Evolutionary conservation across 2,888 invertebrate species (phyloP).

Genomic region (Tiliacea citrago): DNA sequence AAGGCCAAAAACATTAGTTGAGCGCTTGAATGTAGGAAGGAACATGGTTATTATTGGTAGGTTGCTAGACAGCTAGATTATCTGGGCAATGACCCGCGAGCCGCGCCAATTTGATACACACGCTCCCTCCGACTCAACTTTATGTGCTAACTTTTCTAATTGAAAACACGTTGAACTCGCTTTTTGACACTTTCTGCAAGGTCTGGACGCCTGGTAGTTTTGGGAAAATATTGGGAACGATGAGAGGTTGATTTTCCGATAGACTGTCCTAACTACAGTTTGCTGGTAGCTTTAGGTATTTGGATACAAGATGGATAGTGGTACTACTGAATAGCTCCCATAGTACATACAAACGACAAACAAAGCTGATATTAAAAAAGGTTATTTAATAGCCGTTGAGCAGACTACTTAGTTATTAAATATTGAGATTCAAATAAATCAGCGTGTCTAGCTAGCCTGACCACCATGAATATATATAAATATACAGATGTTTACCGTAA

Average conservation of each 20-base stretch:
- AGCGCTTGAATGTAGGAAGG: conserved; percentile 50
- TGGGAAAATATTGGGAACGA: neutral
- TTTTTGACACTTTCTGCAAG: conserved; percentile 20
- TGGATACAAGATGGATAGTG: neutral
- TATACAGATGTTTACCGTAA: too few species aligned
- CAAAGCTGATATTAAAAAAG: neutral
- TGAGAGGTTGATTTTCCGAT: neutral
- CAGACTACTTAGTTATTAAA: neutral
- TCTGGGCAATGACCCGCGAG: conserved; percentile 64
- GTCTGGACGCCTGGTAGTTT: conserved; percentile 2
- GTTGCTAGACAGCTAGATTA: conserved; percentile 64
- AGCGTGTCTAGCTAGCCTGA: neutral
- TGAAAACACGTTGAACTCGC: conserved; percentile 52
- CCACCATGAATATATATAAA: neutral
- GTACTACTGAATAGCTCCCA: neutral
- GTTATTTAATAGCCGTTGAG: neutral
- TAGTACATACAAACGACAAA: neutral
- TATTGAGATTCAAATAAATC: neutral
- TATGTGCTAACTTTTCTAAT: conserved; percentile 58
- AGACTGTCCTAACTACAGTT: neutral
- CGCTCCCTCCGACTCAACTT: conserved; percentile 37
- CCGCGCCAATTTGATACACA: conserved; percentile 61
- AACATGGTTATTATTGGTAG: conserved; percentile 60
- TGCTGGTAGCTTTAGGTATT: too few species aligned
- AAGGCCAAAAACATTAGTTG: conserved; percentile 42